Conservation (phyloP, 2,888 invertebrate species). For the Epinotia bilunana region DNA sequence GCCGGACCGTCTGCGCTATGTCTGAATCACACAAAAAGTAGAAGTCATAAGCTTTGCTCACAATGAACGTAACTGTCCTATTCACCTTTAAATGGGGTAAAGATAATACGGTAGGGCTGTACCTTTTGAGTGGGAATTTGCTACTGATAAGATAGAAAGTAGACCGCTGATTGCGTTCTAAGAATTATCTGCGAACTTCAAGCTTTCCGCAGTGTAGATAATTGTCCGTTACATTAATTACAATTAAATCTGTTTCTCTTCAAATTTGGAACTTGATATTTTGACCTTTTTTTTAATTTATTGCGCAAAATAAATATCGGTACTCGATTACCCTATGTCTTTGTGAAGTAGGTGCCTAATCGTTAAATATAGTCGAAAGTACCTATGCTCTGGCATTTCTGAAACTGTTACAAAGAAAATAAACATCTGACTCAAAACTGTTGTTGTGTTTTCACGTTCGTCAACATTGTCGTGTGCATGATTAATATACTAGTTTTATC, state of each 20-base stretch:
- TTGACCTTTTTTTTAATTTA: background rate
- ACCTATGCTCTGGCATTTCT: background rate
- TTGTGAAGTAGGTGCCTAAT: no score
- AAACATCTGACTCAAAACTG: background rate
- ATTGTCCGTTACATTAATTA: conserved; percentile 7
- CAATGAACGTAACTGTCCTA: conserved; percentile 40
- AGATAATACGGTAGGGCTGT: conserved; percentile 24
- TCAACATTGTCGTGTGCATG: background rate
- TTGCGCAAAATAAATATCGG: background rate
- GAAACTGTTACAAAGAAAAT: background rate
- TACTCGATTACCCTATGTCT: background rate
- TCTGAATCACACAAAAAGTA: conserved; percentile 26
- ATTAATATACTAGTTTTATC: conserved; percentile 4
- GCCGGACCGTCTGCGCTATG: conserved; percentile 5
- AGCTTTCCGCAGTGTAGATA: conserved; percentile 4
- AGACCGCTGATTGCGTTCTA: conserved; percentile 3
- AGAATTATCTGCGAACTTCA: conserved; percentile 12
- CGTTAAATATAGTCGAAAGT: background rate
- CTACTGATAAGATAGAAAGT: conserved; percentile 21
- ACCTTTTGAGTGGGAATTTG: background rate
- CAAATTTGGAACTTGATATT: background rate
- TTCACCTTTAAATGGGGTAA: conserved; percentile 33
- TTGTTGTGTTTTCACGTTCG: background rate
- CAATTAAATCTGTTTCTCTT: background rate
- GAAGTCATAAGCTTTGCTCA: conserved; percentile 30